Evolutionary conservation across 2,888 invertebrate genomes (phyloP), one percentile per base, ranked within the genome.

Genomic region (Seira musarum): DNA sequence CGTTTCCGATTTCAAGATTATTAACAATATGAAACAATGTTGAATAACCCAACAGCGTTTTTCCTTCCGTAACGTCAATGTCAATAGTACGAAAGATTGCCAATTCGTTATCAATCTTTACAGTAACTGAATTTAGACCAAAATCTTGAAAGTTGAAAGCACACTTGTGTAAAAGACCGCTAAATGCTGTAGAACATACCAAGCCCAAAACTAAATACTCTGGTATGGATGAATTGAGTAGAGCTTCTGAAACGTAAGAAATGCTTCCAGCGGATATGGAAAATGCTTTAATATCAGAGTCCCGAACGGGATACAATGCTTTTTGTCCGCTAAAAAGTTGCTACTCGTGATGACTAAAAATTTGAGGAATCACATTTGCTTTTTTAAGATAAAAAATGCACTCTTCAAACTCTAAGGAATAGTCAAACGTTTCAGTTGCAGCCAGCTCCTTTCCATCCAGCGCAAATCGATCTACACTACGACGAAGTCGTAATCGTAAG

Each of bases 141-240:
- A 61, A 68, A 19, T 35, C 5, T 57, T 75, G 22, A 63, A 75
- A 75, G 35, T 61, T 61, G n/a, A 35, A 67, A 1, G 67, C 13
- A 3, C 19, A 6, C n/a, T 61, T n/a, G 17, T 75, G n/a, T 5
- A 61, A 35, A 1, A 46, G 17, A 5, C 61, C 67, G 5, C 1
- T n/a, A 10, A 21, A 68, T 1, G 67, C 60, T 1, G 46, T 5
- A 6, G 17, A 19, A 22, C 68, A 46, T 13, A 75, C 75, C 1
- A 75, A 24, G 0, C 57, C 53, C 6, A 75, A 10, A 17, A 68
- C 15, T 6, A 75, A 8, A 22, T 40, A 6, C 35, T 75, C 75
- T 19, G 75, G 75, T 0, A 68, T 0, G 3, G 1, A 15, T 0
- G 68, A 67, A 2, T 1, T 24, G 25, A 68, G 68, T 2, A 75